Percentiles rank a stretch among this genome's conserved stretches.
Evolutionary conservation across 2,113 vertebrate species (phyloP).

Genomic region (Coturnix japonica): DNA sequence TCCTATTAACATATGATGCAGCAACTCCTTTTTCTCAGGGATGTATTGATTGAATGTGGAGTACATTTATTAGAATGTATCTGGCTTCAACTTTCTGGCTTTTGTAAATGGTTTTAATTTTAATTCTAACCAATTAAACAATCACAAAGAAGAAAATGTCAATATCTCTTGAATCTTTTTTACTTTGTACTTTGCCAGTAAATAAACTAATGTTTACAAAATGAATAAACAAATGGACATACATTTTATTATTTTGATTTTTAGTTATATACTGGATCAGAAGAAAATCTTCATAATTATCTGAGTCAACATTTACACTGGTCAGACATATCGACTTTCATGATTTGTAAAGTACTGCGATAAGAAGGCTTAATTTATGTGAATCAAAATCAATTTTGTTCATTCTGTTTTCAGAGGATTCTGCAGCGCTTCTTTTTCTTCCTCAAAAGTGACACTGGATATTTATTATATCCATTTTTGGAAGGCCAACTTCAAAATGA

Average conservation of each 20-base stretch:
- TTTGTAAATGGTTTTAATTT: constrained; percentile 10
- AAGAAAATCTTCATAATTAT: background rate
- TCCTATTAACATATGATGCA: constrained; percentile 74
- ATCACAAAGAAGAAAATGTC: constrained; percentile 76
- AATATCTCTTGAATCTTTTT: constrained; percentile 74
- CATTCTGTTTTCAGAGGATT: background rate
- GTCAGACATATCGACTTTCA: background rate
- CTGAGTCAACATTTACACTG: background rate
- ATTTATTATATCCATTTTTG: background rate
- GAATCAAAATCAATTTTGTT: background rate
- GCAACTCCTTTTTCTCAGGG: constrained; percentile 63
- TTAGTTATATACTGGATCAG: constrained; percentile 3
- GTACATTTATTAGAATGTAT: constrained; percentile 83
- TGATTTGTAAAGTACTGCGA: background rate
- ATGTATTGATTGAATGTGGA: constrained; percentile 71
- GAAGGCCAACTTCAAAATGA: background rate
- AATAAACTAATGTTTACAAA: constrained; percentile 70
- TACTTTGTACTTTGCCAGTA: constrained; percentile 57
- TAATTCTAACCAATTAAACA: constrained; percentile 78
- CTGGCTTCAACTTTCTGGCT: constrained; percentile 70
- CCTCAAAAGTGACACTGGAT: background rate
- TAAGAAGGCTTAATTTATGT: background rate
- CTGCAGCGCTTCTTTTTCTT: background rate
- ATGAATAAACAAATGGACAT: constrained; percentile 75
- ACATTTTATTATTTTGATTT: constrained; percentile 53